Percentiles rank a stretch among this genome's conserved stretches.
phyloP scores from a whole-genome alignment of 2,113 vertebrate species.

The Catagonus wagneri region DNA sequence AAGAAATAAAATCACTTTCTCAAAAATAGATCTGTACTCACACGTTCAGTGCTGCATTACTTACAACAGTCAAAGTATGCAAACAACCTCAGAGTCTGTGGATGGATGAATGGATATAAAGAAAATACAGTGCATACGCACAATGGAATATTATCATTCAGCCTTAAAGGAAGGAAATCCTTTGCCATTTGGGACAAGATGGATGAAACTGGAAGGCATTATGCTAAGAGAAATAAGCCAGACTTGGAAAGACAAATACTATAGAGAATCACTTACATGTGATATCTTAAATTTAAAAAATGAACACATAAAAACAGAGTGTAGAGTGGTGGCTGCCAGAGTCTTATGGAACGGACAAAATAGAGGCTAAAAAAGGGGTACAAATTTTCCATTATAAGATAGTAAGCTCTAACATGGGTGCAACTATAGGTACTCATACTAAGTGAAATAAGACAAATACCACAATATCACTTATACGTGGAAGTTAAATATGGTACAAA shows the following conservation, averaged over 20 bases:
- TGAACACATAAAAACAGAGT: neutral
- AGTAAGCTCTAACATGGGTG: too few species aligned
- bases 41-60: neutral
- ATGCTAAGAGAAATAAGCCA: neutral
- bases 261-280: neutral
- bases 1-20: neutral
- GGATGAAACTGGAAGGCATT: neutral
- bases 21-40: neutral
- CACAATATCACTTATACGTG: too few species aligned
- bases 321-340: neutral
- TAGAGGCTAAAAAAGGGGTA: neutral
- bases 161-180: neutral
- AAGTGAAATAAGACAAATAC: too few species aligned
- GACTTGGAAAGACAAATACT: neutral
- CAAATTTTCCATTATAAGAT: neutral
- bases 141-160: neutral
- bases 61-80: neutral
- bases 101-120: neutral
- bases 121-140: rapidly evolving
- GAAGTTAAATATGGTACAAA: too few species aligned
- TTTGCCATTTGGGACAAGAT: neutral
- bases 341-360: neutral
- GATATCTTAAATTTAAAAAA: neutral
- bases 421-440: too few species aligned
- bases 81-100: neutral